Base-by-base conservation (phyloP, 2,113 vertebrate species). In the Todiramphus saurophagus region DNA sequence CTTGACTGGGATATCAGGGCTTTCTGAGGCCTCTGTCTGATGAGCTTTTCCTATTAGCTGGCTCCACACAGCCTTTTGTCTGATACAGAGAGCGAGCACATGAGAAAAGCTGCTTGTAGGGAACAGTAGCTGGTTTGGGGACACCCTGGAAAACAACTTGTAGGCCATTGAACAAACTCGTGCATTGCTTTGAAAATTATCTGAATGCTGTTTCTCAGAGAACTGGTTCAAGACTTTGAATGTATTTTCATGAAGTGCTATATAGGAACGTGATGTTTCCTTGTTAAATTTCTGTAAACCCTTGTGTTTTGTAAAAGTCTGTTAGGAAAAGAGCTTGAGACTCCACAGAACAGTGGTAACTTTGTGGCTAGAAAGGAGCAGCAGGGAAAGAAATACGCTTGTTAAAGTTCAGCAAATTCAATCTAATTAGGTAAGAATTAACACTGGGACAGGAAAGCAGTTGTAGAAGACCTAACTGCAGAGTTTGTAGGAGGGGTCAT, bases 1-100 rank as follows among this genome's bases (percentile, higher is more conserved):
- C 39, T 58, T 77, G 50, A 10, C 27, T 13, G n/a, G n/a, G 23
- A 35, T 66, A 7, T 6, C 11, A 16, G 46, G 4, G n/a, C 4
- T 25, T 55, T 78, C 35, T 63, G 83, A 69, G 50, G 51, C 35
- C 20, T 85, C 51, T 43, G 30, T 51, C 23, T 8, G 9, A 1
- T 33, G 2, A 53, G 35, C 43, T 74, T 48, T 64, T 44, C 30
- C 28, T 44, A 0, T 27, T 30, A 19, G 23, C 12, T 72, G 9
- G 35, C 17, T 44, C 46, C 46, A 46, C 55, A 44, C 27, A 27
- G 28, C 37, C 50, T 55, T 37, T 30, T 16, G 2, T 48, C 46
- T 24, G 73, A 19, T 43, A 3, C 1, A 5, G 15, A 23, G 23
- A 18, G 50, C 19, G 69, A 75, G 46, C 7, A 1, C 2, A 0